Evolutionary conservation across 2,113 vertebrate species (phyloP).

Genomic region (Grammomys surdaster): DNA sequence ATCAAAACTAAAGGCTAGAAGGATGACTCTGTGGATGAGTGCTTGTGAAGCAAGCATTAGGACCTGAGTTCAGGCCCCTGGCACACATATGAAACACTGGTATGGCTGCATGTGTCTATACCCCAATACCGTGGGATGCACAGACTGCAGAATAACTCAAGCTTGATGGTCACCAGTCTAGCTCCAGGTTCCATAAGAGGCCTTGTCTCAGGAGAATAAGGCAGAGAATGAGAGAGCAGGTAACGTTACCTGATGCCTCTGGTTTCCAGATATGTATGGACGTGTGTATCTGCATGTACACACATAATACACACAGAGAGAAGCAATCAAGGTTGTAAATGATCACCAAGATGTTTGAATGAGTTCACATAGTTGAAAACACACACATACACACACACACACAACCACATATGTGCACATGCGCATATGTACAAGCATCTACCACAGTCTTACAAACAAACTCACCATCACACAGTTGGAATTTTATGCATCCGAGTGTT

Average conservation of each 20-base stretch:
- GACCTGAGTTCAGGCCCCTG: background rate
- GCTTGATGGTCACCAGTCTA: too few relatives aligned
- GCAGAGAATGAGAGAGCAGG: background rate
- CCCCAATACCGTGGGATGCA: background rate
- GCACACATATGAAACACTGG: background rate
- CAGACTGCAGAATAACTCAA: background rate
- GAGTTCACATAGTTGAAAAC: background rate
- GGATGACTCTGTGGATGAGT: background rate
- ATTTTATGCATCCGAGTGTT: background rate
- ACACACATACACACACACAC: fast-evolving
- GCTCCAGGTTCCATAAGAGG: background rate
- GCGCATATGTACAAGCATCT: background rate
- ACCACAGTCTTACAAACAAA: background rate
- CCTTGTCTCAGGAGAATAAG: background rate
- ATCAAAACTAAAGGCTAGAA: background rate
- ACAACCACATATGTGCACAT: too few relatives aligned
- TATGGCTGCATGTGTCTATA: background rate
- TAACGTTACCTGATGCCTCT: too few relatives aligned
- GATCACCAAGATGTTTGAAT: background rate
- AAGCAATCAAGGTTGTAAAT: background rate
- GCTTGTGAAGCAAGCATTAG: too few relatives aligned
- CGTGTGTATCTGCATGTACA: background rate
- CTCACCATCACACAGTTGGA: background rate
- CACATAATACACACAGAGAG: background rate
- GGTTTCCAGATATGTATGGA: background rate